Evolutionary conservation across 2,888 invertebrate species (phyloP), one percentile per base, ranked within the genome.

Genomic region (Dolichomitus sp.): DNA sequence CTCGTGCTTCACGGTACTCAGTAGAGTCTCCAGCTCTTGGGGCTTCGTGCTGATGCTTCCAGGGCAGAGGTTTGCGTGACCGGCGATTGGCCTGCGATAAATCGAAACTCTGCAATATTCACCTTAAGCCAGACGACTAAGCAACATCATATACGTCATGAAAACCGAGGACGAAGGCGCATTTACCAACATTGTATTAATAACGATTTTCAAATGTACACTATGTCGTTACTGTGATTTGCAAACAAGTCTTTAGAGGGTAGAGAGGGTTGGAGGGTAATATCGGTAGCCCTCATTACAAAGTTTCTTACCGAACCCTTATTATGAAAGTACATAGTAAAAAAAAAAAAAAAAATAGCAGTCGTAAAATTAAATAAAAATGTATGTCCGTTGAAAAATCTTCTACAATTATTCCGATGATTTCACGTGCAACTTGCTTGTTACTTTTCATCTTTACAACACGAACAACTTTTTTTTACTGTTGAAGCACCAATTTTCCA

Each of bases 1-100:
- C 94, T 99, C 99, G 93, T 99, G 99, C 92, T 99, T 99, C 14
- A 99, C 99, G 0, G 99, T 99, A 1, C 99, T 99, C 87, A 99
- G 94, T 2, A 99, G 95, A 0, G 98, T 98, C 87, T 98, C 98
- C 87, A 99, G 94, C 92, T 99, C 99, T 88, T 99, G 97, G 63
- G 97, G 96, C 90, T 98, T 98, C 19, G 98, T 98, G 82, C 98
- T 98, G 85, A 99, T 97, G 89, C 98, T 98, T 23, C 97, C 96
- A 0, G 99, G 99, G 89, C 99, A 99, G 88, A 99, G 96, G 95
- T 99, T 99, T 0, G 99, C 99, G 94, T 99, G 99, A 0, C 99
- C 99, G 0, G 99, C 99, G 78, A 99, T 98, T 0, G 99, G 99
- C 85, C 99, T 98, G 93, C 57, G 88, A 89, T 87, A 80, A 76